Conservation (phyloP, 2,888 invertebrate genomes). For the Busseola fusca region DNA sequence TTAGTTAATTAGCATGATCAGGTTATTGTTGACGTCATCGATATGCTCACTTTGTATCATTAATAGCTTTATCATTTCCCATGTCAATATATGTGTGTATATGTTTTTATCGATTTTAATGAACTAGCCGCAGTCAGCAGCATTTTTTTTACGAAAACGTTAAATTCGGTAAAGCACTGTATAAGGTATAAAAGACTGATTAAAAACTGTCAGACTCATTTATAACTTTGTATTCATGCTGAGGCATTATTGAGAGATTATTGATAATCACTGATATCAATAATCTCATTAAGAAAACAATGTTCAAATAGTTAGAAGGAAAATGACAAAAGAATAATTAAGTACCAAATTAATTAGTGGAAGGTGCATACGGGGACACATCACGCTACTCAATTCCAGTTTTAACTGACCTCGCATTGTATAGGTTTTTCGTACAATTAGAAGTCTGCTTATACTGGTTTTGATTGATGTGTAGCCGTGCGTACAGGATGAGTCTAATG, state of each 20-base stretch:
- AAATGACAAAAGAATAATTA: background rate
- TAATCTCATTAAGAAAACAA: too few species aligned
- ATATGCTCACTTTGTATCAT: slow-evolving; percentile 7
- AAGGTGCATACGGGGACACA: too few species aligned
- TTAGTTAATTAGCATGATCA: slow-evolving; percentile 12
- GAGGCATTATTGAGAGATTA: background rate
- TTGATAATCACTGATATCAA: too few species aligned
- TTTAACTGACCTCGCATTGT: background rate
- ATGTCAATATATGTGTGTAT: background rate
- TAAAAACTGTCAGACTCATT: background rate
- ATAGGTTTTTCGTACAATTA: background rate
- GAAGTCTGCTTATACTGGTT: background rate
- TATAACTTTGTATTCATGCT: background rate
- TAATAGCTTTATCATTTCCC: slow-evolving; percentile 8
- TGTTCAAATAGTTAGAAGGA: background rate
- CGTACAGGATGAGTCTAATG: background rate
- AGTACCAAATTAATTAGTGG: background rate
- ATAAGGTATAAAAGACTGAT: background rate
- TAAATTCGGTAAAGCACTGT: background rate
- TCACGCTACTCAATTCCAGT: background rate
- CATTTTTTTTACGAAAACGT: background rate
- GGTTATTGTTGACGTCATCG: slow-evolving; percentile 1
- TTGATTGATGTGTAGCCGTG: background rate
- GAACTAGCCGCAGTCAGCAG: background rate
- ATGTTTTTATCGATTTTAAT: background rate